These are phyloP conservation scores for Danio tinwini DNA, from an alignment of 2,797 vertebrate species.

Conservation along the genomic window DNA sequence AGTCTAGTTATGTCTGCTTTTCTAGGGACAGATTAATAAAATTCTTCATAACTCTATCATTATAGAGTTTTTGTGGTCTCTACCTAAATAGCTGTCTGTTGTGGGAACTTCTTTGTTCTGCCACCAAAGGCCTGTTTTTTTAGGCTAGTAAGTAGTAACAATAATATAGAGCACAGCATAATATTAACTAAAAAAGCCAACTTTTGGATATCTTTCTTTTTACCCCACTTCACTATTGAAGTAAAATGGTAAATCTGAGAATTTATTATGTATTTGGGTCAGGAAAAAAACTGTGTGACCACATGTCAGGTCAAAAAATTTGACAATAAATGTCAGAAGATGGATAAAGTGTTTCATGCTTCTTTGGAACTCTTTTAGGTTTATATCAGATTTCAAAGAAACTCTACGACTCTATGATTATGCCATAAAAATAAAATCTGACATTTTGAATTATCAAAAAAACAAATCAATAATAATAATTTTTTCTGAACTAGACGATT, in stretches of 20 bases:
- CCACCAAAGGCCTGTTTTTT: background rate
- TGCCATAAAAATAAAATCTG: no score
- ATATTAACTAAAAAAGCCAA: background rate
- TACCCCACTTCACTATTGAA: background rate
- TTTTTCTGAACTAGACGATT: no score
- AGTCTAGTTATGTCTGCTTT: background rate
- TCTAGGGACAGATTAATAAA: background rate
- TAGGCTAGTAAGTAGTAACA: background rate
- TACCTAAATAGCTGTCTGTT: background rate
- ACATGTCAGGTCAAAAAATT: background rate
- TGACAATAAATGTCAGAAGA: background rate
- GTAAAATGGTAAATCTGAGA: no score
- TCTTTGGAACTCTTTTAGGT: no score
- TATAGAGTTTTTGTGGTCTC: background rate
- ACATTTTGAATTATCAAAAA: no score
- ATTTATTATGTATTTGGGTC: background rate
- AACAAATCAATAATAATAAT: no score
- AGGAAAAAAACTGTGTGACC: background rate
- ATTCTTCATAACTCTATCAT: background rate
- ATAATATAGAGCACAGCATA: background rate
- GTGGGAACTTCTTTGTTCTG: background rate
- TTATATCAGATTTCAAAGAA: no score
- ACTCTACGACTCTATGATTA: no score
- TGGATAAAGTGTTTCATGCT: background rate
- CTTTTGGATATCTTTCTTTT: background rate